Conservation (phyloP, 2,113 vertebrate species). For the Apeltes quadracus region DNA sequence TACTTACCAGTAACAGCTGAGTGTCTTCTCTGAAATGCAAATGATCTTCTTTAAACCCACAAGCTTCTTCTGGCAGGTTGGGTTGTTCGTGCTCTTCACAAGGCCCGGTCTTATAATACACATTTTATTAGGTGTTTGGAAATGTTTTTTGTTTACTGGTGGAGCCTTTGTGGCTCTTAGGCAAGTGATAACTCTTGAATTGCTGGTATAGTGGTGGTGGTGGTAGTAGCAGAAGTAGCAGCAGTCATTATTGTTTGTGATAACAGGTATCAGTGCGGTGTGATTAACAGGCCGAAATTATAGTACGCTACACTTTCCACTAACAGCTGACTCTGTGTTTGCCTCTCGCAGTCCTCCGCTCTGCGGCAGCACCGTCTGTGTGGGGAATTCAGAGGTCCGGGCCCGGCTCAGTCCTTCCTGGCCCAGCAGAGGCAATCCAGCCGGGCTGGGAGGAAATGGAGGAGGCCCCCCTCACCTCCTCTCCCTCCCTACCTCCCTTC, state of each 20-base stretch:
- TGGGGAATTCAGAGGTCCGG: conserved; percentile 50
- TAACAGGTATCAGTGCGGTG: background rate
- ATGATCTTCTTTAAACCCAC: background rate
- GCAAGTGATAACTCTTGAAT: background rate
- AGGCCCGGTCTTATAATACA: background rate
- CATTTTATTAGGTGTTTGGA: background rate
- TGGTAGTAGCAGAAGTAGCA: background rate
- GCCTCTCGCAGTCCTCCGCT: conserved; percentile 75
- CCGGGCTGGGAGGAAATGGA: conserved; percentile 62
- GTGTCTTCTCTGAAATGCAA: background rate
- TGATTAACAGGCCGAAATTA: background rate
- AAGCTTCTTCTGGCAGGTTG: background rate
- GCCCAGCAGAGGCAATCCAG: conserved; percentile 84
- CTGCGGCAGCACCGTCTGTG: conserved; percentile 76
- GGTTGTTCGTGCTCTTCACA: background rate
- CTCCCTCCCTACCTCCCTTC: no score
- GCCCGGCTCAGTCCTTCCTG: conserved; percentile 84
- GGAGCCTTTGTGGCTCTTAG: background rate
- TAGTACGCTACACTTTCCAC: background rate
- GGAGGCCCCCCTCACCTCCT: background rate
- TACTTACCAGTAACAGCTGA: background rate
- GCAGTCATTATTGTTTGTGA: background rate
- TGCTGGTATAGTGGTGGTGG: background rate
- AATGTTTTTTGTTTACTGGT: background rate
- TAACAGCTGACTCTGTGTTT: conserved; percentile 9